Percentiles rank a stretch among this genome's conserved stretches.
phyloP scores from a whole-genome alignment of 1,140 invertebrate genomes.

The Cyclina sinensis region DNA sequence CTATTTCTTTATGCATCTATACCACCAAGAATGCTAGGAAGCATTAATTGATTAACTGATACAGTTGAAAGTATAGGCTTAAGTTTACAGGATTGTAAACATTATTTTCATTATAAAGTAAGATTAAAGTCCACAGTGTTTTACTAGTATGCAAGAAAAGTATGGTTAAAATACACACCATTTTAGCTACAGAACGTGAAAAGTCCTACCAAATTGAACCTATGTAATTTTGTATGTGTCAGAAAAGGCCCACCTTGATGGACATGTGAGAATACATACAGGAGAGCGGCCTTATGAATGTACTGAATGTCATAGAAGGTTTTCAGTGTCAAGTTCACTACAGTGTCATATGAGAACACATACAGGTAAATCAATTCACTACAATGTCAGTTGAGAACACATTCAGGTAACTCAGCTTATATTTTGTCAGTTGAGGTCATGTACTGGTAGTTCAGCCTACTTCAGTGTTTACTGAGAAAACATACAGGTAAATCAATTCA shows the following conservation, averaged over 20 bases:
- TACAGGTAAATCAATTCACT: background rate
- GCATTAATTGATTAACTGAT: no score
- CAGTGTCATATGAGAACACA: background rate
- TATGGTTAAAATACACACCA: no score
- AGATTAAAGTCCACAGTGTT: no score
- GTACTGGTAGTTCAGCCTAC: background rate
- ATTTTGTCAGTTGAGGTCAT: background rate
- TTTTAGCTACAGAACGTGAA: no score
- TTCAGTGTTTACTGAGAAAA: background rate
- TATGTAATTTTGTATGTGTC: background rate
- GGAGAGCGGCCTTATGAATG: background rate
- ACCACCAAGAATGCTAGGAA: no score
- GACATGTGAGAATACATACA: slow-evolving; percentile 9
- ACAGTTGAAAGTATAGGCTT: no score
- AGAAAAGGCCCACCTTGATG: slow-evolving; percentile 1
- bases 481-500: slow-evolving; percentile 11
- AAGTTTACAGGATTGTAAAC: no score
- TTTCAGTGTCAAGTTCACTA: background rate
- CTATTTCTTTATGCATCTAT: no score
- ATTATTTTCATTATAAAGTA: no score
- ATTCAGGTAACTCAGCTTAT: background rate
- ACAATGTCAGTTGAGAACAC: background rate
- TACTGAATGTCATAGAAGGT: background rate
- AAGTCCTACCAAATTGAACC: no score
- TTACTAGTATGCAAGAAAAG: no score